Conservation (phyloP, 2,888 invertebrate species). For the Lamellibrachia satsuma region DNA sequence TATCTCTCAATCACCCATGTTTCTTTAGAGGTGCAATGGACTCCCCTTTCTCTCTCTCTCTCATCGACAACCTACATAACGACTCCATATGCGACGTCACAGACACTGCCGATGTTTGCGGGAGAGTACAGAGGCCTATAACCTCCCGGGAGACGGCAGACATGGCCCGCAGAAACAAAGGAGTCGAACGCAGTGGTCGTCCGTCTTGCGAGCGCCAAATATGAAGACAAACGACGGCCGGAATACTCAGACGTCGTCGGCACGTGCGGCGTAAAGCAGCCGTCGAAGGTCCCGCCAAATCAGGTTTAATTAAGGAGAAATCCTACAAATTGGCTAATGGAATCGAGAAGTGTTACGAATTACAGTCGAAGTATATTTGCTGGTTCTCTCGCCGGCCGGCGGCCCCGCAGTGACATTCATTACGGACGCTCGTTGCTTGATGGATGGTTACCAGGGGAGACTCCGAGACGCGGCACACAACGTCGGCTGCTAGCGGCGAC, state of each 20-base stretch:
- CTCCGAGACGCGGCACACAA: not conserved
- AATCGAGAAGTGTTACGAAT: slow-evolving; percentile 1
- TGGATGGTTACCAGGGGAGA: not conserved
- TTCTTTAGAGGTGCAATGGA: not conserved
- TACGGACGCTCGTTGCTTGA: not conserved
- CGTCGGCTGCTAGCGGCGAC: not conserved
- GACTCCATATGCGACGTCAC: not conserved
- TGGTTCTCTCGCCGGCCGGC: not conserved
- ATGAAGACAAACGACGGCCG: not conserved
- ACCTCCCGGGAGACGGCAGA: not conserved
- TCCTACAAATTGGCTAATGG: not conserved
- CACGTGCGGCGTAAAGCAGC: not conserved
- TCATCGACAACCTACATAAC: not conserved
- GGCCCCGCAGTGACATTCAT: not conserved
- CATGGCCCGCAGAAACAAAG: not conserved
- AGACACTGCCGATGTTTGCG: not conserved
- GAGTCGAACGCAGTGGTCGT: not conserved
- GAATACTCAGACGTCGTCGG: not conserved
- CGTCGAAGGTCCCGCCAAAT: not conserved
- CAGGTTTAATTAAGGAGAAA: slow-evolving; percentile 1
- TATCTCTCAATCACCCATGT: no score
- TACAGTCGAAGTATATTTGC: not conserved
- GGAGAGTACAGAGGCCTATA: not conserved
- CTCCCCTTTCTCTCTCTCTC: not conserved
- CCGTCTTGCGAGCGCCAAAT: not conserved